phyloP scores from a whole-genome alignment of 1,140 invertebrate species.

The Rhynchophorus ferrugineus region DNA sequence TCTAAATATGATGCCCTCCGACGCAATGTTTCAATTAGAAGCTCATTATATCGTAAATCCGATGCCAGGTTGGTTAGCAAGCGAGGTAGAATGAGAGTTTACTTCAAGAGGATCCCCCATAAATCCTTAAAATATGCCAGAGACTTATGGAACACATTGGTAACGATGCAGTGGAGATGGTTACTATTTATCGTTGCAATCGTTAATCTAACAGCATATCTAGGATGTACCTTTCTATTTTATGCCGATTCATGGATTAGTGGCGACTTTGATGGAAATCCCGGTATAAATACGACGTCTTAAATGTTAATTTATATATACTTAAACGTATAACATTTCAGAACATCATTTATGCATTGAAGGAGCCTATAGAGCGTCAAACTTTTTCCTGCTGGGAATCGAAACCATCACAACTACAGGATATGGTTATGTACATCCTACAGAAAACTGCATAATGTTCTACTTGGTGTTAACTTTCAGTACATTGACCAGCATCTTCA shows the following conservation, averaged over 20 bases:
- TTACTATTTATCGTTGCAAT: slow-evolving; percentile 16
- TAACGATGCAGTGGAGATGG: slow-evolving; percentile 29
- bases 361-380: slow-evolving; percentile 18
- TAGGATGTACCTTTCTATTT: slow-evolving; percentile 20
- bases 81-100: slow-evolving; percentile 20
- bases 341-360: slow-evolving; percentile 14
- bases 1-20: slow-evolving; percentile 5
- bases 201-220: slow-evolving; percentile 22
- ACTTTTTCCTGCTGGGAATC: slow-evolving; percentile 28
- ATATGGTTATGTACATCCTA: slow-evolving; percentile 27
- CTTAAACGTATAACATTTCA: background rate
- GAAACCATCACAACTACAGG: slow-evolving; percentile 29
- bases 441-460: slow-evolving; percentile 23
- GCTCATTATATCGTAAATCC: slow-evolving; percentile 1
- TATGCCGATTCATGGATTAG: slow-evolving; percentile 26
- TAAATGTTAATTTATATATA: no score
- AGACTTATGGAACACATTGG: slow-evolving; percentile 26
- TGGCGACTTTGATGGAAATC: slow-evolving; percentile 24
- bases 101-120: slow-evolving; percentile 24
- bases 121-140: slow-evolving; percentile 23
- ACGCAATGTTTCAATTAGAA: slow-evolving; percentile 7
- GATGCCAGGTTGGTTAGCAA: slow-evolving; percentile 23
- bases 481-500: slow-evolving; percentile 24
- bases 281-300: background rate
- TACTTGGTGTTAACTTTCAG: slow-evolving; percentile 23